Conservation (phyloP, 2,888 invertebrate genomes). For the Apamea crenata region DNA sequence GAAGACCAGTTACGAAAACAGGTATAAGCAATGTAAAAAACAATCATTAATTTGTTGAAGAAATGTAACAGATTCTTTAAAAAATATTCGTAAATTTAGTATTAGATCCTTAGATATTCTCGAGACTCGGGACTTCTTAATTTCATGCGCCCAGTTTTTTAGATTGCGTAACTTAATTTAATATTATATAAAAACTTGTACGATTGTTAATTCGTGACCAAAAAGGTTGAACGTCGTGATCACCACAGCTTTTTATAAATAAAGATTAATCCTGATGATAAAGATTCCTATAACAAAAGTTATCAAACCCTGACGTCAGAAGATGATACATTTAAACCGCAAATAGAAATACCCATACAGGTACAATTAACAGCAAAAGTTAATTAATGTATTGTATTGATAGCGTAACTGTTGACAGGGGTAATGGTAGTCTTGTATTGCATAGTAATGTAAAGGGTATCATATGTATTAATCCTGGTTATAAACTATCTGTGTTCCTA, state of each 20-base stretch:
- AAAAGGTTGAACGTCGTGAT: not conserved
- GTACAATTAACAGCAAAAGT: conserved; percentile 15
- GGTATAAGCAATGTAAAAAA: not conserved
- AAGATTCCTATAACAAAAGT: not conserved
- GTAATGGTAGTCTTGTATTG: too few species aligned
- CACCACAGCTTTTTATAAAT: not conserved
- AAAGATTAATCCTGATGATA: conserved; percentile 6
- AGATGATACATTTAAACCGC: conserved; percentile 13
- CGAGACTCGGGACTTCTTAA: not conserved
- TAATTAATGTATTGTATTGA: not conserved
- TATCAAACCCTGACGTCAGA: conserved; percentile 11
- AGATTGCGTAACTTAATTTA: not conserved
- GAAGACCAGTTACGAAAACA: not conserved
- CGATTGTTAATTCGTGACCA: not conserved
- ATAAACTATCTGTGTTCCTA: too few species aligned
- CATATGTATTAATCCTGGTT: too few species aligned
- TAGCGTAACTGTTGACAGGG: not conserved
- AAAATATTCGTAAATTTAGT: not conserved
- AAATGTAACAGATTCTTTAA: not conserved
- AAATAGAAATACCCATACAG: conserved; percentile 18
- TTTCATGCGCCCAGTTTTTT: not conserved
- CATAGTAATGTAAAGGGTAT: too few species aligned
- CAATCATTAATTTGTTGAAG: not conserved
- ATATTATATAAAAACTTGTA: not conserved
- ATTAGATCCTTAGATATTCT: too few species aligned